phyloP scores from a whole-genome alignment of 2,888 invertebrate genomes.

The Melanotus villosus region DNA sequence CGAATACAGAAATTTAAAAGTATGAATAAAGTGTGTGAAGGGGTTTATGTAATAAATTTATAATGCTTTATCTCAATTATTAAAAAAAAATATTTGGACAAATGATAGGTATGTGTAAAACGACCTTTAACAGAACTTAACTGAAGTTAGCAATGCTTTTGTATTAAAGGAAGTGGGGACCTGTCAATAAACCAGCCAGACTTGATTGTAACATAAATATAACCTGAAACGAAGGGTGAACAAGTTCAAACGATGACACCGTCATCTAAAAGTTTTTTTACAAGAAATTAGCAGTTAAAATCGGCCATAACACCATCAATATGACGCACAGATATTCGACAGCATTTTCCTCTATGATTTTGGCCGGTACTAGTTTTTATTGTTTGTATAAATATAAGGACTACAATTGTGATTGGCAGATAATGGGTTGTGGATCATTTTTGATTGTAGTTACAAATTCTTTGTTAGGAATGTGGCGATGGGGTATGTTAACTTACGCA shows the following conservation, averaged over 20 bases:
- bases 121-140: too few relatives aligned
- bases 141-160: too few relatives aligned
- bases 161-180: too few relatives aligned
- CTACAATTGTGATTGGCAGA: slow-evolving; percentile 9
- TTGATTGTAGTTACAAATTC: slow-evolving; percentile 46
- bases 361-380: slow-evolving; percentile 37
- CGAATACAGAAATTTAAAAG: too few relatives aligned
- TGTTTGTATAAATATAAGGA: slow-evolving; percentile 13
- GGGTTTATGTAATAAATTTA: too few relatives aligned
- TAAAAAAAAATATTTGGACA: too few relatives aligned
- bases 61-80: too few relatives aligned
- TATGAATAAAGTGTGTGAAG: too few relatives aligned
- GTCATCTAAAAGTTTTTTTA: background rate
- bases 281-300: background rate
- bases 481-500: slow-evolving; percentile 32
- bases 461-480: slow-evolving; percentile 31
- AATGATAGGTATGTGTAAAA: too few relatives aligned
- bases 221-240: too few relatives aligned
- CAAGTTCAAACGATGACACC: slow-evolving; percentile 9
- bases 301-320: background rate
- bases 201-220: too few relatives aligned
- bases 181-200: too few relatives aligned
- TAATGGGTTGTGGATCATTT: slow-evolving; percentile 58
- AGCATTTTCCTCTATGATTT: slow-evolving; percentile 36
- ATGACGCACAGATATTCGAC: slow-evolving; percentile 42